Evolutionary conservation across 2,113 vertebrate genomes (phyloP), one percentile per base, ranked within the genome.

Genomic region (Phaethornis superciliosus): DNA sequence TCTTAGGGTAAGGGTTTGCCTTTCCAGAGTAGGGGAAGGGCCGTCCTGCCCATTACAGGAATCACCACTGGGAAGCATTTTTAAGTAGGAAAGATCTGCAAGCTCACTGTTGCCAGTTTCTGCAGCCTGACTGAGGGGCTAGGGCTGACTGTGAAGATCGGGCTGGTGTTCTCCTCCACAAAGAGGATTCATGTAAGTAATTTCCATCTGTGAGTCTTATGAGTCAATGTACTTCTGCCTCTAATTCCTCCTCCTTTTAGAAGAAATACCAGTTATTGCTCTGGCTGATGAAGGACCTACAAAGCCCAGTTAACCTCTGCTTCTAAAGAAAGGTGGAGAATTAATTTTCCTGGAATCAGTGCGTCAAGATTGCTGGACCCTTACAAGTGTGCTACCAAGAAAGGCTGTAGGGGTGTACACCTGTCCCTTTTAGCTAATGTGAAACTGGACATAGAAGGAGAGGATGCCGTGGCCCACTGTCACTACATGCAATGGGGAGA

Each of bases 221-320:
- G 32, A 87, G 80, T 92, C 88, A 88, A 37, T 40, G 65, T 44
- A 86, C 56, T 92, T 93, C 56, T 81, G 60, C 47, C 44, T 87
- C 30, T 62, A 51, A 82, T 89, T 81, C n/a, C 24, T 87, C 27
- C 37, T 93, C n/a, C n/a, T 72, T 88, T 51, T 33, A 33, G 35
- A 79, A 76, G 59, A 82, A 93, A 55, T 88, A 91, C 67, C 35
- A 68, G 63, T 86, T 86, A 47, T 67, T 80, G 94, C 22, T 72
- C 14, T 13, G 70, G 46, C 46, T 90, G 67, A 64, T 56, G 62
- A 89, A 35, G 24, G 67, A 49, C 24, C 22, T 74, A 7, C 4
- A 3, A 82, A 81, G 58, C 40, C 46, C 4, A 60, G 33, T 83
- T 82, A 91, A 69, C 24, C 32, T 51, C n/a, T 74, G 11, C 56